Evolutionary conservation across 2,113 vertebrate species (phyloP).

Genomic region (Cynocephalus volans): DNA sequence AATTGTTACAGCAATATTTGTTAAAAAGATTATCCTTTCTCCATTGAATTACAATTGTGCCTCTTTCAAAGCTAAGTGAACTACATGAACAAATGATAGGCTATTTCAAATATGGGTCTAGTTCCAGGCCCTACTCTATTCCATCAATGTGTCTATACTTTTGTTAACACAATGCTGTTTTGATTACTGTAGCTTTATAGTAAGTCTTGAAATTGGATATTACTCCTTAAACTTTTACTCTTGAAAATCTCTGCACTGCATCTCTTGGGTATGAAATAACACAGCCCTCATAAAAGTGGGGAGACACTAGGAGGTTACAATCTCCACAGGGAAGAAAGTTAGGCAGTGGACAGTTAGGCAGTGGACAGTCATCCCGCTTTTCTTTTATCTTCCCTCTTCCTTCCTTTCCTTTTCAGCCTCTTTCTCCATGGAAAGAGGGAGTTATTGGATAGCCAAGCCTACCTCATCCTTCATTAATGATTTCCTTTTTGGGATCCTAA

Average conservation of each 20-base stretch:
- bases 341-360: not conserved
- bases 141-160: not conserved
- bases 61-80: not conserved
- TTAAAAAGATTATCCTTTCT: not conserved
- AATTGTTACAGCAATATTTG: not conserved
- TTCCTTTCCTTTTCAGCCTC: conserved; percentile 29
- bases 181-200: not conserved
- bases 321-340: not conserved
- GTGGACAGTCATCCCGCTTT: not conserved
- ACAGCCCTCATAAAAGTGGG: not conserved
- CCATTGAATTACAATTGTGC: not conserved
- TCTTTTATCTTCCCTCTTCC: not conserved
- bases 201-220: not conserved
- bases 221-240: not conserved
- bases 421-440: not conserved
- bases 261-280: not conserved
- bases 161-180: not conserved
- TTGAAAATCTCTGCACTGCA: not conserved
- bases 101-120: not conserved
- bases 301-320: not conserved
- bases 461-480: not conserved
- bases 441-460: not conserved
- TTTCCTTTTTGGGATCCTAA: not conserved
- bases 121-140: not conserved
- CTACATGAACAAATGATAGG: not conserved